Percentiles rank a stretch among this genome's conserved stretches.
These are phyloP conservation scores for Dusona sp. DNA, from an alignment of 2,888 invertebrate species.

Conservation along the genomic window DNA sequence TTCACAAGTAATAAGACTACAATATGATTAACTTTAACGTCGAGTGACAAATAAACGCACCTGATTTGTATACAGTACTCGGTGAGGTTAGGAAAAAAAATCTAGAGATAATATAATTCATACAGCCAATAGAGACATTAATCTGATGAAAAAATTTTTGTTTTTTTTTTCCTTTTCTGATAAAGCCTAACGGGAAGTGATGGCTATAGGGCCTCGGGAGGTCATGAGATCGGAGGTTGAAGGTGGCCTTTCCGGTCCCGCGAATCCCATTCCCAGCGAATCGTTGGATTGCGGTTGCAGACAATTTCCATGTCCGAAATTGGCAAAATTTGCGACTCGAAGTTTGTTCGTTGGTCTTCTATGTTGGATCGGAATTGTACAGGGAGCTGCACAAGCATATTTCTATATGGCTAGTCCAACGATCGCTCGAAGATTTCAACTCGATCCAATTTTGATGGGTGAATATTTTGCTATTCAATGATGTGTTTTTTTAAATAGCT, in stretches of 20 bases:
- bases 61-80: neutral
- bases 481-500: neutral
- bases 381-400: conserved; percentile 80
- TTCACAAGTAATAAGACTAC: neutral
- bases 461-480: conserved; percentile 48
- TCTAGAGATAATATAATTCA: no score
- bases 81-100: conserved; percentile 1
- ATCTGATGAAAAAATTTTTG: neutral
- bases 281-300: conserved; percentile 82
- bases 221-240: conserved; percentile 81
- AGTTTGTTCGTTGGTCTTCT: conserved; percentile 78
- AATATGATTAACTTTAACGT: neutral
- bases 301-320: conserved; percentile 79
- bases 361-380: conserved; percentile 79
- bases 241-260: conserved; percentile 80
- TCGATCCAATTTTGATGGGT: conserved; percentile 80
- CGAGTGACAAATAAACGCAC: neutral
- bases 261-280: conserved; percentile 80
- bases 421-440: conserved; percentile 80
- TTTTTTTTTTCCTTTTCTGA: conserved; percentile 2
- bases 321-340: conserved; percentile 82
- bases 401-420: conserved; percentile 77
- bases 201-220: conserved; percentile 80
- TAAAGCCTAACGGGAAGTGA: conserved; percentile 64
- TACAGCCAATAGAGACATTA: neutral